phyloP scores from a whole-genome alignment of 1,140 invertebrate genomes.

The Ephestia elutella region DNA sequence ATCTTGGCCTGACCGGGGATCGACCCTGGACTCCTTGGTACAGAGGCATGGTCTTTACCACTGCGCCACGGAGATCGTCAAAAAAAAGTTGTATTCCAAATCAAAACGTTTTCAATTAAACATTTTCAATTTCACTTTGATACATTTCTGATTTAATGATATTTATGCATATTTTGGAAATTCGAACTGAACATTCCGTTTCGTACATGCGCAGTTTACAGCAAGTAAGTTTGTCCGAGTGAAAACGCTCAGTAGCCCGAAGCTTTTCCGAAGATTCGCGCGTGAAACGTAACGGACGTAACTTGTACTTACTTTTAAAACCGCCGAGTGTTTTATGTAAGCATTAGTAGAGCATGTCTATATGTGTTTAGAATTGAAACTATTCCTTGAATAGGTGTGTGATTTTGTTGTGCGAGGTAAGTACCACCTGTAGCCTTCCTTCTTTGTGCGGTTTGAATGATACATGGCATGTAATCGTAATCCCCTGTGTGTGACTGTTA shows the following conservation, averaged over 20 bases:
- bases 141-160: too few relatives aligned
- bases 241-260: slow-evolving; percentile 32
- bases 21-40: too few relatives aligned
- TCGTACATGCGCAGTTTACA: slow-evolving; percentile 9
- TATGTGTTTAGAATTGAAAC: slow-evolving; percentile 52
- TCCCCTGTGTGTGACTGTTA: slow-evolving; percentile 1
- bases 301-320: slow-evolving; percentile 33
- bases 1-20: too few relatives aligned
- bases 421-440: slow-evolving; percentile 31
- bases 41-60: too few relatives aligned
- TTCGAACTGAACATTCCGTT: not conserved
- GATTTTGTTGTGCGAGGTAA: slow-evolving; percentile 45
- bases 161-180: not conserved
- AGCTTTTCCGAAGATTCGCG: slow-evolving; percentile 30
- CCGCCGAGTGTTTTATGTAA: slow-evolving; percentile 59
- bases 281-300: slow-evolving; percentile 28
- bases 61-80: too few relatives aligned
- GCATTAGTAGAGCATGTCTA: slow-evolving; percentile 60
- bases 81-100: not conserved
- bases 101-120: not conserved
- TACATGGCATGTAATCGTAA: slow-evolving; percentile 1
- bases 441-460: slow-evolving; percentile 7
- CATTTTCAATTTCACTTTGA: not conserved
- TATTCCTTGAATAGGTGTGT: slow-evolving; percentile 45
- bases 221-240: not conserved